Conservation (phyloP, 1,140 invertebrate genomes). For the Radopholus similis region DNA sequence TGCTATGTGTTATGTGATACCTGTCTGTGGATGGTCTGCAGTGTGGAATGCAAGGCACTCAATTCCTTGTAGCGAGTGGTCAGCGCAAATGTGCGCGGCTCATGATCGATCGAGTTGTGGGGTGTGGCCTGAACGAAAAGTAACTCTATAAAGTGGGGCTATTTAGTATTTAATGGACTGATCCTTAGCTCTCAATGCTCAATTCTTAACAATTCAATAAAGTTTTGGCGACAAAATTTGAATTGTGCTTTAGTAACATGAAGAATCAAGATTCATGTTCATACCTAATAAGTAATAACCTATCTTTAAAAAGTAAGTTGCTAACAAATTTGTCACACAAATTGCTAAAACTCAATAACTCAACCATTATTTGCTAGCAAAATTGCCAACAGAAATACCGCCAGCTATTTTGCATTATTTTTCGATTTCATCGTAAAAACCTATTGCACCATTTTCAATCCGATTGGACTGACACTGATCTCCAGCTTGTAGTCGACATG, state of each 20-base stretch:
- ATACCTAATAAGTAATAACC: no score
- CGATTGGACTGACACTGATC: conserved; percentile 39
- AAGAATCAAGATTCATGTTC: no score
- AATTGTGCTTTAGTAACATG: not conserved
- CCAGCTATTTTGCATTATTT: no score
- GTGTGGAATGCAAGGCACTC: conserved; percentile 25
- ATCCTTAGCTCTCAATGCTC: no score
- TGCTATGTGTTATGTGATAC: conserved; percentile 19
- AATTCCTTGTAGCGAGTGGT: conserved; percentile 36
- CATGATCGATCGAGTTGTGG: conserved; percentile 26
- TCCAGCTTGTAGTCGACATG: conserved; percentile 45
- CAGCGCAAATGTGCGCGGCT: conserved; percentile 27
- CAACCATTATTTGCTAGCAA: not conserved
- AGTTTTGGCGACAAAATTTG: conserved; percentile 4
- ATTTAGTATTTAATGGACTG: no score
- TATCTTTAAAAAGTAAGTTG: no score
- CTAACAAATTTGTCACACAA: no score
- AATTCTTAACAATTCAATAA: not conserved
- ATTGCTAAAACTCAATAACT: no score
- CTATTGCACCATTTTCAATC: conserved; percentile 13
- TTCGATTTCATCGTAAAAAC: conserved; percentile 17
- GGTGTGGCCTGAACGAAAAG: conserved; percentile 24
- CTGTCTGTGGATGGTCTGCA: conserved; percentile 38
- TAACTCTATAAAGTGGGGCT: no score
- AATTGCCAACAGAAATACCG: not conserved